Evolutionary conservation across 2,113 vertebrate species (phyloP).

Genomic region (Misgurnus mizolepis): DNA sequence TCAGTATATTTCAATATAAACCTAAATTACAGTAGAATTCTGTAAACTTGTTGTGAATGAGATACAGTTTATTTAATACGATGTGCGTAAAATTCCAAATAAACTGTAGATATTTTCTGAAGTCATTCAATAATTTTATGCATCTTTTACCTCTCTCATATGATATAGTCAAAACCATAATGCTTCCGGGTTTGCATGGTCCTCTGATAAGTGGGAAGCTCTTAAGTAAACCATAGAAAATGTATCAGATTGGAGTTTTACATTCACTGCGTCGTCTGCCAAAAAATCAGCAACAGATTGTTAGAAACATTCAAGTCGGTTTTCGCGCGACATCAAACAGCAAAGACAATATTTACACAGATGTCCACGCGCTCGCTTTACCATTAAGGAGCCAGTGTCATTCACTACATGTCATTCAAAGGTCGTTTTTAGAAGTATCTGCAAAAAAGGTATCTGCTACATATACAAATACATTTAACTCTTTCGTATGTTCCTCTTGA

Average conservation of each 20-base stretch:
- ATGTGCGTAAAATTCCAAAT: neutral
- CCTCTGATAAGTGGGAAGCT: neutral
- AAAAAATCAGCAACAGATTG: slow-evolving; percentile 15
- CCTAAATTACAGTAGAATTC: too few relatives aligned
- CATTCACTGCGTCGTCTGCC: neutral
- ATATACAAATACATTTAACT: neutral
- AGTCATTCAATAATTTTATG: neutral
- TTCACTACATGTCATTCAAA: slow-evolving; percentile 2
- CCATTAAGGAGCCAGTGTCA: neutral
- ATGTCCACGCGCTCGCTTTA: neutral
- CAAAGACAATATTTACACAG: neutral
- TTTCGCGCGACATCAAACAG: neutral
- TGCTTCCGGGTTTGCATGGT: slow-evolving; percentile 13
- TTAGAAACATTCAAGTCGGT: slow-evolving; percentile 2
- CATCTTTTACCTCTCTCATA: neutral
- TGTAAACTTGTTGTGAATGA: too few relatives aligned
- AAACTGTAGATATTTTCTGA: neutral
- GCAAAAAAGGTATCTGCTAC: slow-evolving; percentile 38
- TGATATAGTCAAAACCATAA: neutral
- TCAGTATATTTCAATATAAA: neutral
- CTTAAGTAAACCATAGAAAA: slow-evolving; percentile 2
- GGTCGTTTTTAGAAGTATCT: slow-evolving; percentile 34
- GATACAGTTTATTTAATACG: too few relatives aligned
- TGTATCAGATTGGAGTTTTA: slow-evolving; percentile 26
- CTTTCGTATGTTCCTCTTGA: neutral